Evolutionary conservation across 2,797 vertebrate genomes (phyloP).

Genomic region (Scyliorhinus canicula): DNA sequence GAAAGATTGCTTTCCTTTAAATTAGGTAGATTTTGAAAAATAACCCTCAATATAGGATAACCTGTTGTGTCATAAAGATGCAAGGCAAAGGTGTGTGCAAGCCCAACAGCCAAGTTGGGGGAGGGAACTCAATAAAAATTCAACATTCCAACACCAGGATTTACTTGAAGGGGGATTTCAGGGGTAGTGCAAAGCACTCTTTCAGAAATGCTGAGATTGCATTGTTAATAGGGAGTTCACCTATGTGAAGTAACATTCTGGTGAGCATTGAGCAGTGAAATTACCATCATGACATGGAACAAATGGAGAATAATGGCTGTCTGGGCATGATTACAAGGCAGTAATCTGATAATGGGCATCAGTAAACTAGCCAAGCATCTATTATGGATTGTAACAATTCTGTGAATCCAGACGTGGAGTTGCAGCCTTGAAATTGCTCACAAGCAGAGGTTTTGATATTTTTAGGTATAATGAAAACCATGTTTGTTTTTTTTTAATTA

Average conservation of each 20-base stretch:
- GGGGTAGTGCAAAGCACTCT: not conserved
- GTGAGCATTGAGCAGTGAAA: constrained; percentile 12
- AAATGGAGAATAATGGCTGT: constrained; percentile 12
- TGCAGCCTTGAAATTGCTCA: not conserved
- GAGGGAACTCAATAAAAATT: not conserved
- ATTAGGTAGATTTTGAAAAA: not conserved
- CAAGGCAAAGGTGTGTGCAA: too few species aligned
- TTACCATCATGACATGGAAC: not conserved
- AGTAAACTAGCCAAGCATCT: not conserved
- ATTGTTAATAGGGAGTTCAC: not conserved
- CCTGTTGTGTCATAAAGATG: not conserved
- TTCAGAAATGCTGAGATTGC: not conserved
- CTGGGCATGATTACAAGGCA: not conserved
- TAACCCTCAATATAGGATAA: not conserved
- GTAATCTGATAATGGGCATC: not conserved
- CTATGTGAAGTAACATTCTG: not conserved
- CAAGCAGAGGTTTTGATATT: not conserved
- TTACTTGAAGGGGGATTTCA: not conserved
- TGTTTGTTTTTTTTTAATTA: not conserved
- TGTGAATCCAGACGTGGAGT: not conserved
- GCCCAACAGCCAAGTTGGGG: not conserved
- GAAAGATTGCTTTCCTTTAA: not conserved
- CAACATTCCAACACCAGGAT: not conserved
- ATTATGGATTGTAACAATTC: not conserved
- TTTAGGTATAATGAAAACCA: not conserved